Percentiles rank a stretch among this genome's conserved stretches.
phyloP scores from a whole-genome alignment of 2,113 vertebrate genomes.

The Macroglossus sobrinus region DNA sequence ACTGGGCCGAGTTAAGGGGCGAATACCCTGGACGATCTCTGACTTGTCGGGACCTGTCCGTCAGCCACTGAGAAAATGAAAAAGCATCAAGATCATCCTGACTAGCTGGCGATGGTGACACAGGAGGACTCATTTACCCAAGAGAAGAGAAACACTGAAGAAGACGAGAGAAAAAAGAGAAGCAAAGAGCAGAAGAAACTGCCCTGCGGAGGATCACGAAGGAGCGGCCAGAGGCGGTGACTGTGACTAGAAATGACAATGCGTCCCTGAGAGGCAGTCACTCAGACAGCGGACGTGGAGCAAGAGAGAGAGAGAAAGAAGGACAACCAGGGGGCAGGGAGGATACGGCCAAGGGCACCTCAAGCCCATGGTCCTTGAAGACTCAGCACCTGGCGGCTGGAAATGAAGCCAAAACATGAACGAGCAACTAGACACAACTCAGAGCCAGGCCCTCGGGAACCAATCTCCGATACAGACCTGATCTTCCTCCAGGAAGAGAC shows the following conservation, averaged over 20 bases:
- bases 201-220: background rate
- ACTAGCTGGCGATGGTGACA: background rate
- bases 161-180: background rate
- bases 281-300: background rate
- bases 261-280: background rate
- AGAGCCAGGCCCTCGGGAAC: background rate
- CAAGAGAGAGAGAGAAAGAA: background rate
- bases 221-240: background rate
- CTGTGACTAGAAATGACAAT: background rate
- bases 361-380: background rate
- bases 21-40: background rate
- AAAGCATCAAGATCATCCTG: background rate
- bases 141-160: background rate
- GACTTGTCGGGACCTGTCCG: background rate
- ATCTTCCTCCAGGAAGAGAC: background rate
- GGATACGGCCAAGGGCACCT: background rate
- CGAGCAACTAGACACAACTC: background rate
- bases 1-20: background rate
- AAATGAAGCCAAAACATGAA: accelerated
- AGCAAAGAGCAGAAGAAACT: background rate
- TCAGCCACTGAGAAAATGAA: background rate
- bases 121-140: background rate
- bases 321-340: background rate
- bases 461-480: background rate
- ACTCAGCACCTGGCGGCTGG: background rate